Percentiles rank a stretch among this genome's conserved stretches.
Evolutionary conservation across 2,113 vertebrate genomes (phyloP).

Genomic region (Poeciliopsis prolifica): DNA sequence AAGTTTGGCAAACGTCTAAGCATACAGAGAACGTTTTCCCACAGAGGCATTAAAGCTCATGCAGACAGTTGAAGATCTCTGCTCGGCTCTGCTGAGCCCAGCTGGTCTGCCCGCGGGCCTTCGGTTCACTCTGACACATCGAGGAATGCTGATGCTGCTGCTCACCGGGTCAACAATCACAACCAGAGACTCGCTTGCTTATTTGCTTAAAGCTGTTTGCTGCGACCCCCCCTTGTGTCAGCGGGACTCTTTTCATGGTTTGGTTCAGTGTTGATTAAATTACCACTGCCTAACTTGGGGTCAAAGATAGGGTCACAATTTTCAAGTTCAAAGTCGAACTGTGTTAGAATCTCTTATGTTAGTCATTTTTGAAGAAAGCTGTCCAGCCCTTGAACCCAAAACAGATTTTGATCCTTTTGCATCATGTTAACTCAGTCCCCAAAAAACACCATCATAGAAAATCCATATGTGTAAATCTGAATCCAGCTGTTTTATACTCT

Average conservation of each 20-base stretch:
- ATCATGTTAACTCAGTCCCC: conserved; percentile 38
- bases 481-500: conserved; percentile 16
- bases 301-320: conserved; percentile 38
- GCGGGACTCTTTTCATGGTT: conserved; percentile 23
- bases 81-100: conserved; percentile 30
- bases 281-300: conserved; percentile 28
- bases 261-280: conserved; percentile 50
- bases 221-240: neutral
- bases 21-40: conserved; percentile 50
- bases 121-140: conserved; percentile 28
- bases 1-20: conserved; percentile 76
- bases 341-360: conserved; percentile 32
- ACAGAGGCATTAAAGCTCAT: conserved; percentile 49
- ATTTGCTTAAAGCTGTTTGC: conserved; percentile 29
- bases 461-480: conserved; percentile 24
- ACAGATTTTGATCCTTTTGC: conserved; percentile 45
- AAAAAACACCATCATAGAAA: conserved; percentile 12
- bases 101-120: conserved; percentile 32
- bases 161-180: conserved; percentile 49
- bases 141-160: conserved; percentile 50
- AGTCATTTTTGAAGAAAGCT: conserved; percentile 28
- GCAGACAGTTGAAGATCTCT: conserved; percentile 37
- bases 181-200: conserved; percentile 39
- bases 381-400: conserved; percentile 29
- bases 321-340: conserved; percentile 40